Conservation (phyloP, 2,113 vertebrate genomes). For the Nansenia antarctica region DNA sequence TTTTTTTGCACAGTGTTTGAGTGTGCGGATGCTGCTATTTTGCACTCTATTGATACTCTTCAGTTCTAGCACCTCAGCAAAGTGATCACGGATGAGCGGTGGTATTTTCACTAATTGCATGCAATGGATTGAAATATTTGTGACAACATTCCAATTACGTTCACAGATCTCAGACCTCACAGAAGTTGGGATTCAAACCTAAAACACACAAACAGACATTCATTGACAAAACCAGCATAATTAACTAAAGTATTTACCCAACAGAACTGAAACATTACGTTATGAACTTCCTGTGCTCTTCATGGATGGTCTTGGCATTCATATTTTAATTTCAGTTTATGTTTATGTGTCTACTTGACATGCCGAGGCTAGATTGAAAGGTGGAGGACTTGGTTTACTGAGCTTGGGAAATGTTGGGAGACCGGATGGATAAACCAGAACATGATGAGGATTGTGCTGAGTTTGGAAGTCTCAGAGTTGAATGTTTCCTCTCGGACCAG, state of each 20-base stretch:
- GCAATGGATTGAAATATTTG: too few species aligned
- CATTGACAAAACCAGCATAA: too few species aligned
- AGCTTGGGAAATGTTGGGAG: slow-evolving; percentile 1
- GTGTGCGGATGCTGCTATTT: too few species aligned
- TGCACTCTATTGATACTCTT: too few species aligned
- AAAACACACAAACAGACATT: background rate
- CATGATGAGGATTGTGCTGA: background rate
- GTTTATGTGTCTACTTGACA: background rate
- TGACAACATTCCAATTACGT: too few species aligned
- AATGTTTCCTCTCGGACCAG: background rate
- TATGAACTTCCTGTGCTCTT: background rate
- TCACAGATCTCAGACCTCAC: background rate
- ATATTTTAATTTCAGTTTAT: background rate
- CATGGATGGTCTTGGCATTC: background rate
- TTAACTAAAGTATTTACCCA: too few species aligned
- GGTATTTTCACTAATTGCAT: too few species aligned
- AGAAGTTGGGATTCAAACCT: background rate
- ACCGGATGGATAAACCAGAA: background rate
- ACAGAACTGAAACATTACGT: background rate
- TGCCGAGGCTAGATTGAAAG: background rate
- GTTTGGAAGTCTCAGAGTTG: background rate
- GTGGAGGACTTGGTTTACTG: background rate
- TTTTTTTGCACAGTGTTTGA: too few species aligned
- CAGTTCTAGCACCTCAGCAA: too few species aligned
- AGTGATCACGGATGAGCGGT: too few species aligned